A percentile compares a stretch with the other conserved stretches of the same genome.
Evolutionary conservation across 2,797 vertebrate genomes (phyloP).

Genomic region (Toxotes lorentzi): DNA sequence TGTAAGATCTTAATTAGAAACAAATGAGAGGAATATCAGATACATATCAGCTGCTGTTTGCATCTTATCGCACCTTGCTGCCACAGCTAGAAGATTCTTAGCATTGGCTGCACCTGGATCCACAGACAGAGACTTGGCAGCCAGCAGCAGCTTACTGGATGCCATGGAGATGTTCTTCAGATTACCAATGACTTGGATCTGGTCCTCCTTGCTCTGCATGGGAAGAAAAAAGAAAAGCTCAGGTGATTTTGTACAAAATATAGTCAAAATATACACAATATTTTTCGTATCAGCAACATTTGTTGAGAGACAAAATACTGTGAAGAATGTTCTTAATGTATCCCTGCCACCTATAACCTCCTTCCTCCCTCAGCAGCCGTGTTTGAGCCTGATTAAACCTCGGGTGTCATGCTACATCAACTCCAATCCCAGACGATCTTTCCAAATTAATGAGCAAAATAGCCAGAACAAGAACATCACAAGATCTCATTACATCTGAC

Average conservation of each 20-base stretch:
- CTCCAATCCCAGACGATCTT: constrained; percentile 69
- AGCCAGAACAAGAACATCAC: constrained; percentile 81
- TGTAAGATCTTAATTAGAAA: constrained; percentile 4
- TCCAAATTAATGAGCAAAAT: constrained; percentile 83
- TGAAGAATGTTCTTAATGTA: background rate
- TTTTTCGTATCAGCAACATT: background rate
- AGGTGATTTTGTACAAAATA: background rate
- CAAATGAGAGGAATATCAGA: constrained; percentile 11
- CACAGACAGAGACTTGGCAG: constrained; percentile 98
- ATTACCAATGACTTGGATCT: constrained; percentile 98
- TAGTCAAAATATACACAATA: background rate
- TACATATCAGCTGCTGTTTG: constrained; percentile 22
- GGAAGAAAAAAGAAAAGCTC: constrained; percentile 24
- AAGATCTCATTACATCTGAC: constrained; percentile 77
- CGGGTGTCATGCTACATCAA: constrained; percentile 74
- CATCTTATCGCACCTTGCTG: constrained; percentile 90
- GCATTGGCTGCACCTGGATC: constrained; percentile 99
- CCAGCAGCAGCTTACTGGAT: constrained; percentile 96
- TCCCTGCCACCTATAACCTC: constrained; percentile 27
- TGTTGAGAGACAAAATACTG: constrained; percentile 6
- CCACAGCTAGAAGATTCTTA: constrained; percentile 97
- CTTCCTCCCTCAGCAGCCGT: constrained; percentile 36
- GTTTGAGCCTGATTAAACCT: constrained; percentile 64
- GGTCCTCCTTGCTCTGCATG: constrained; percentile 95
- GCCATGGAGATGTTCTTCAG: constrained; percentile 99